Percentiles rank a stretch among this genome's conserved stretches.
Evolutionary conservation across 1,140 invertebrate genomes (phyloP).

Genomic region (Papilio xuthus): DNA sequence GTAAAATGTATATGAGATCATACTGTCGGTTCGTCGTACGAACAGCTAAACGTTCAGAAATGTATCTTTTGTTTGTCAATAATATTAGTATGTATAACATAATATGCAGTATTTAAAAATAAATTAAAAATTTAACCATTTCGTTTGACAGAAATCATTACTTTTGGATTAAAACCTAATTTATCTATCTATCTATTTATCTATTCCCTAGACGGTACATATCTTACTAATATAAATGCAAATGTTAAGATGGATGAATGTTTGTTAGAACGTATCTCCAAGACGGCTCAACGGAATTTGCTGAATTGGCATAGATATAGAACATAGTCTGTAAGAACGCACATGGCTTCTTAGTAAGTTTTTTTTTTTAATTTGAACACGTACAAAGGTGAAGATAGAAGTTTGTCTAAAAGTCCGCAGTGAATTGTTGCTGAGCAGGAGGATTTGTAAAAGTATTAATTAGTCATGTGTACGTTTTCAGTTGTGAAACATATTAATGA

Average conservation of each 20-base stretch:
- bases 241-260: too few relatives aligned
- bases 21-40: constrained; percentile 25
- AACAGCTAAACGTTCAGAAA: not conserved
- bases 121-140: not conserved
- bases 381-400: not conserved
- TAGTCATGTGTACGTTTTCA: not conserved
- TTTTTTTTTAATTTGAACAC: not conserved
- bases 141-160: not conserved
- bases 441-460: not conserved
- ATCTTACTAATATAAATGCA: too few relatives aligned
- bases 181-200: too few relatives aligned
- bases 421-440: not conserved
- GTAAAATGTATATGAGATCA: constrained; percentile 56
- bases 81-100: not conserved
- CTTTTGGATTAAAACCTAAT: not conserved
- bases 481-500: not conserved
- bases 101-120: not conserved
- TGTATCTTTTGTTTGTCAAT: constrained; percentile 3
- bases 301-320: too few relatives aligned
- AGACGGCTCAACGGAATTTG: too few relatives aligned
- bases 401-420: not conserved
- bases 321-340: too few relatives aligned
- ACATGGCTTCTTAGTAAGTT: too few relatives aligned
- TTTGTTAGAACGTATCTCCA: too few relatives aligned
- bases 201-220: too few relatives aligned